phyloP scores from a whole-genome alignment of 2,888 invertebrate genomes.

The Fissipunctia ypsillon region DNA sequence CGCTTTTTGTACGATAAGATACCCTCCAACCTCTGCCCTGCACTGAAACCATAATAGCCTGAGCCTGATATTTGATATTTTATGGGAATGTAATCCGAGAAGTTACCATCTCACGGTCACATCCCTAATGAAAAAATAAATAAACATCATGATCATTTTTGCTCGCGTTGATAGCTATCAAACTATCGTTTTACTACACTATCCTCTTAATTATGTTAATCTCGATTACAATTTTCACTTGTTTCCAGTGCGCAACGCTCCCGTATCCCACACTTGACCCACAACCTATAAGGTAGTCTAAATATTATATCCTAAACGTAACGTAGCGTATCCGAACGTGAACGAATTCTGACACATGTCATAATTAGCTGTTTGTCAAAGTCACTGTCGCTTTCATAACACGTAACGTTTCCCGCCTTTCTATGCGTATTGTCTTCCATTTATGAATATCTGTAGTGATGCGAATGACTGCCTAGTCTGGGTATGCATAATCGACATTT shows the following conservation, averaged over 20 bases:
- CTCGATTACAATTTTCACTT: background rate
- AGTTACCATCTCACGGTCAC: too few relatives aligned
- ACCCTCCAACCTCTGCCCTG: too few relatives aligned
- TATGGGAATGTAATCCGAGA: too few relatives aligned
- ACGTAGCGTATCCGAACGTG: constrained; percentile 6
- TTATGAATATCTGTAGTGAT: constrained; percentile 49
- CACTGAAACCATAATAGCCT: too few relatives aligned
- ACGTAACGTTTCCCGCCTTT: constrained; percentile 61
- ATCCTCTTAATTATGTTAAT: background rate
- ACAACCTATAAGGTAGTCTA: background rate
- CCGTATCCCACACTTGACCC: background rate
- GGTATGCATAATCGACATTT: constrained; percentile 28
- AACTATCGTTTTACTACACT: background rate
- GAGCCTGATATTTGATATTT: too few relatives aligned
- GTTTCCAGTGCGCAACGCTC: background rate
- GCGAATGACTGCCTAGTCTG: constrained; percentile 31
- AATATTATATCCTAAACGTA: background rate
- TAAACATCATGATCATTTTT: background rate
- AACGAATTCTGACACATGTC: constrained; percentile 32
- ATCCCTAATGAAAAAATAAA: background rate
- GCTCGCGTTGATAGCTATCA: background rate
- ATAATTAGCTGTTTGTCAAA: constrained; percentile 49
- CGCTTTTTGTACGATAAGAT: too few relatives aligned
- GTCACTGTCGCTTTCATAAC: constrained; percentile 53
- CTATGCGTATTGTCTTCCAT: constrained; percentile 52